Evolutionary conservation across 2,797 vertebrate genomes (phyloP).

Genomic region (Scolopax bukidnonensis): DNA sequence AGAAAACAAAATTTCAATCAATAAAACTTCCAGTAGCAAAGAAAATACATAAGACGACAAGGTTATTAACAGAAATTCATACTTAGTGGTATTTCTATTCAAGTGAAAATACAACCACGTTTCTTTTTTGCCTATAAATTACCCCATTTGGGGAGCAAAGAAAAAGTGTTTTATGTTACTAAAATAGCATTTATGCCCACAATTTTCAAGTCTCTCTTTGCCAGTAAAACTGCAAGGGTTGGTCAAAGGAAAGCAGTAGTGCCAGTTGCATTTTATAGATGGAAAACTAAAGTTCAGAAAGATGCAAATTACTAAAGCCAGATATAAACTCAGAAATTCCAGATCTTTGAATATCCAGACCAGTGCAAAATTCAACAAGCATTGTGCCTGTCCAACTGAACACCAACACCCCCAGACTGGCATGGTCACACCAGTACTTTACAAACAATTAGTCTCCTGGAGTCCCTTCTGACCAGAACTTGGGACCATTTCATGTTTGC

Average conservation of each 20-base stretch:
- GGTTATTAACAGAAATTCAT: not conserved
- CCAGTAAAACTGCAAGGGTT: not conserved
- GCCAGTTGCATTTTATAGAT: not conserved
- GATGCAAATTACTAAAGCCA: not conserved
- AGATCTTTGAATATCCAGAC: not conserved
- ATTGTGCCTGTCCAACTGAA: not conserved
- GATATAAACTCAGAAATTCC: not conserved
- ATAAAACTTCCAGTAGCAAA: not conserved
- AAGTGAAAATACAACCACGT: not conserved
- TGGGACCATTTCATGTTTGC: not conserved
- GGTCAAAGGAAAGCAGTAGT: not conserved
- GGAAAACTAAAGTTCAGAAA: not conserved
- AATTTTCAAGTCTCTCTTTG: not conserved
- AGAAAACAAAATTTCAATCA: not conserved
- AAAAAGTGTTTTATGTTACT: not conserved
- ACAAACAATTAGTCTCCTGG: not conserved
- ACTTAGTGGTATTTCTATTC: not conserved
- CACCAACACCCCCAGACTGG: not conserved
- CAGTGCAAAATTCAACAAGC: not conserved
- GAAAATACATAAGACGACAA: not conserved
- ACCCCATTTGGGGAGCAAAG: not conserved
- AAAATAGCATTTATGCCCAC: not conserved
- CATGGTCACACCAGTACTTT: fast-evolving
- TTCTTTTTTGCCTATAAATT: not conserved
- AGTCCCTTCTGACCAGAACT: not conserved